Conservation (phyloP, 2,797 vertebrate genomes). For the Smutsia temminckii region DNA sequence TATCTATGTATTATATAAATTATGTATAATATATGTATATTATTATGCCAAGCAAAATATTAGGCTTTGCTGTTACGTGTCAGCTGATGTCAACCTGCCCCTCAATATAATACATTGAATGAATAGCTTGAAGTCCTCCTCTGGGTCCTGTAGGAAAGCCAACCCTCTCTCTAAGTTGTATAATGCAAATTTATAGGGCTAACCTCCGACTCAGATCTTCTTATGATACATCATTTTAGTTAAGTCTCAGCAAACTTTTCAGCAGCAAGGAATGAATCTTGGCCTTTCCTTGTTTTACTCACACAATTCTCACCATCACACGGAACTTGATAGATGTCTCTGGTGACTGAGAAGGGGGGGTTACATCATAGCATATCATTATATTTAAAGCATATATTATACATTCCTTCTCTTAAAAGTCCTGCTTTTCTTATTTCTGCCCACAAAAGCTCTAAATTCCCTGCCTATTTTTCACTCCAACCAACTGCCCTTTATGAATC, state of each 20-base stretch:
- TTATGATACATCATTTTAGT: neutral
- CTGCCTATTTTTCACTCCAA: neutral
- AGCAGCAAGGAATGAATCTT: neutral
- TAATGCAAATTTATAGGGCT: neutral
- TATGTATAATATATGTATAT: neutral
- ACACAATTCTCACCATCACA: neutral
- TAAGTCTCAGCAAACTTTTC: neutral
- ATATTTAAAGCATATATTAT: neutral
- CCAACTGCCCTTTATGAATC: neutral
- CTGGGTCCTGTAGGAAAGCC: neutral
- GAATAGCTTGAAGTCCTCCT: neutral
- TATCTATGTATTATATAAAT: neutral
- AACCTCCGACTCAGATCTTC: neutral
- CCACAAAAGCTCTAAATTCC: neutral
- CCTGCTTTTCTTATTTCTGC: neutral
- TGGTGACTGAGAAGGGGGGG: neutral
- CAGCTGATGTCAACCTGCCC: neutral
- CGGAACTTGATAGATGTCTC: neutral
- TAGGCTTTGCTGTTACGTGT: neutral
- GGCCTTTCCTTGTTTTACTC: neutral
- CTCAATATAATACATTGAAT: neutral
- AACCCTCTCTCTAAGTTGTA: neutral
- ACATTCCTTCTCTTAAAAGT: neutral
- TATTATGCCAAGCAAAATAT: neutral
- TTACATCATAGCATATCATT: neutral